A percentile compares a stretch with the other conserved stretches of the same genome.
Evolutionary conservation across 1,140 invertebrate species (phyloP).

Genomic region (Belonocnema kinseyi): DNA sequence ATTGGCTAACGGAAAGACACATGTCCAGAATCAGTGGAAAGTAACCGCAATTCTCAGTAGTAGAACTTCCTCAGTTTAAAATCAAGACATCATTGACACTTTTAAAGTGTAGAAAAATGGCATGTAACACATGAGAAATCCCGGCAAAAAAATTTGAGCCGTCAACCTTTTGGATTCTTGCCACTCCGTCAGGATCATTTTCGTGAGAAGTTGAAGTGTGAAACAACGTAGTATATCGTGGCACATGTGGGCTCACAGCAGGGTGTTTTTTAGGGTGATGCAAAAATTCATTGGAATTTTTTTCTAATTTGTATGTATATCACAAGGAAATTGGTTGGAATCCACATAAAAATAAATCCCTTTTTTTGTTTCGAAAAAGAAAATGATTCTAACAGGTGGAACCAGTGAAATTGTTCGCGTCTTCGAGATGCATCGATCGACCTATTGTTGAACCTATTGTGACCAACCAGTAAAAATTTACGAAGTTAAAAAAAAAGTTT

Average conservation of each 20-base stretch:
- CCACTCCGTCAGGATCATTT: slow-evolving; percentile 11
- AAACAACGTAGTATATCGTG: background rate
- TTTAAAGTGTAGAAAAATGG: slow-evolving; percentile 26
- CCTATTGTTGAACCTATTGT: too few relatives aligned
- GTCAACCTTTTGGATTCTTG: slow-evolving; percentile 8
- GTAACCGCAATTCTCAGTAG: slow-evolving; percentile 29
- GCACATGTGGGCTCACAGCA: slow-evolving; percentile 20
- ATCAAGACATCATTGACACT: slow-evolving; percentile 1
- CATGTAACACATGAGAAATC: slow-evolving; percentile 10
- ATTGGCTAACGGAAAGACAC: too few relatives aligned
- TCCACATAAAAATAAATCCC: too few relatives aligned
- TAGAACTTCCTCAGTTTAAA: background rate
- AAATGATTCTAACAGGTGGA: too few relatives aligned
- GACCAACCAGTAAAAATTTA: too few relatives aligned
- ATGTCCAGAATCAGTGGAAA: background rate
- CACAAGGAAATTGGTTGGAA: too few relatives aligned
- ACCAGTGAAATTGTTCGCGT: too few relatives aligned
- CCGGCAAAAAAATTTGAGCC: slow-evolving; percentile 31
- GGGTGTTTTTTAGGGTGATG: background rate
- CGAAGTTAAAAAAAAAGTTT: too few relatives aligned
- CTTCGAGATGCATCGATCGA: too few relatives aligned
- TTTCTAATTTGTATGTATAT: too few relatives aligned
- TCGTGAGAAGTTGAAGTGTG: slow-evolving; percentile 25
- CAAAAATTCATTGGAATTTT: too few relatives aligned
- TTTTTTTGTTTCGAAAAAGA: too few relatives aligned